Base-by-base conservation (phyloP, 2,888 invertebrate species). In the Xestia ashworthii region DNA sequence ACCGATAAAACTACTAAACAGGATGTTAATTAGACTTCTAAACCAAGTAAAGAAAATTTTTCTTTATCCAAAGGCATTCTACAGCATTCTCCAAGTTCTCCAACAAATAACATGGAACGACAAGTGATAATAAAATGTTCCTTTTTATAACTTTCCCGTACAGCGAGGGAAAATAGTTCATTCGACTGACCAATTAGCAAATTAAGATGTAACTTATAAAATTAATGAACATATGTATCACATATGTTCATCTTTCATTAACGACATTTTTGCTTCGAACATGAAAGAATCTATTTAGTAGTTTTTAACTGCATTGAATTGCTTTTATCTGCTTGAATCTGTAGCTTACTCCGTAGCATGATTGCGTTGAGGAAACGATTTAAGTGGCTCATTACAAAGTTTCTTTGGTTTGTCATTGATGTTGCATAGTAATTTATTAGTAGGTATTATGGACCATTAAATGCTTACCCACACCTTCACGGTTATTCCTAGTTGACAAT, bases 41-140 rank as follows among this genome's bases (percentile, higher is more conserved):
- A 62, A 67, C 25, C 32, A 62, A 82, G 67, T 82, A 22, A 53
- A 82, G 58, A 67, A 67, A 82, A 79, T 46, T 1, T 79, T 46
- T 82, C 76, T 76, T 60, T 32, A 76, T 41, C 38, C 25, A 53
- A 82, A 53, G 58, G 38, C 25, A 67, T 53, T 79, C 66, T 53
- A 53, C 76, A 53, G 46, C 76, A 62, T 82, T 82, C 58, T 3
- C 25, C 0, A 22, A 60, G 50, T 76, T 62, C 58, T 58, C 5
- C 44, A 46, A 76, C 66, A 62, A 62, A 66, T 50, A 38, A 53
- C 25, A n/a, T 38, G 41, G 25, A 38, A 44, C 6, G 14, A 48
- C 48, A 58, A 77, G 32, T 41, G 44, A 38, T 82, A 50, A 65
- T 78, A 74, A 58, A 78, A 82, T 58, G 38, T 46, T 25, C 22